Percentiles rank a stretch among this genome's conserved stretches.
phyloP scores from a whole-genome alignment of 2,113 vertebrate species.

The Coptodon bakossiorum region DNA sequence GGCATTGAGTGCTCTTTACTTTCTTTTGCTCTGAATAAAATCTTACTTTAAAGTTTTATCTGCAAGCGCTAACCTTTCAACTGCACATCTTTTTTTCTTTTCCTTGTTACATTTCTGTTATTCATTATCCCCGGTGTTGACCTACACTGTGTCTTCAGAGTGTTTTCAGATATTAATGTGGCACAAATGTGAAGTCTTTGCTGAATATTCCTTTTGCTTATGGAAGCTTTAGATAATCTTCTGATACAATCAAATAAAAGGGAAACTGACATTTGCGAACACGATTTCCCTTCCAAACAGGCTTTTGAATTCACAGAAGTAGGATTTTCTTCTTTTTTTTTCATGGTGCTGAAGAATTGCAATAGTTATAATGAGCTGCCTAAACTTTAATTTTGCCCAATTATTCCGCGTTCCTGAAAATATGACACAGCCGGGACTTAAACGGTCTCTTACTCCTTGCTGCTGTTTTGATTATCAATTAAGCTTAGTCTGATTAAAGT shows the following conservation, averaged over 20 bases:
- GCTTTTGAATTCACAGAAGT: background rate
- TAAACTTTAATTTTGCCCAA: background rate
- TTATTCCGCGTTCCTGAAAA: background rate
- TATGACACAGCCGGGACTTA: background rate
- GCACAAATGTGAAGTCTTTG: background rate
- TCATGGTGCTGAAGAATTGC: background rate
- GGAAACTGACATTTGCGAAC: conserved; percentile 4
- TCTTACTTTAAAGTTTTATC: conserved; percentile 38
- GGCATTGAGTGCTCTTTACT: conserved; percentile 1
- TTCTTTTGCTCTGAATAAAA: conserved; percentile 14
- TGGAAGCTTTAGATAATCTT: conserved; percentile 36
- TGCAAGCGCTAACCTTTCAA: conserved; percentile 16
- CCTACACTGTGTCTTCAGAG: background rate
- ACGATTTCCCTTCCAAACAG: background rate
- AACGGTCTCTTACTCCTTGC: background rate
- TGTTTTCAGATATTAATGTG: background rate
- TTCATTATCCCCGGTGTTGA: conserved; percentile 11
- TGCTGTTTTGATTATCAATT: background rate
- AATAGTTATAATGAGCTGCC: background rate
- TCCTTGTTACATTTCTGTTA: background rate
- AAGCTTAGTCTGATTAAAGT: background rate
- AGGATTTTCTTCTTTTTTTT: background rate
- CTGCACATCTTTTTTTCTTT: background rate
- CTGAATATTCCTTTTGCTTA: background rate
- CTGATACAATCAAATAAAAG: conserved; percentile 16